These are phyloP conservation scores for Pyrocephalus nanus DNA, from an alignment of 2,797 vertebrate species.

Conservation along the genomic window DNA sequence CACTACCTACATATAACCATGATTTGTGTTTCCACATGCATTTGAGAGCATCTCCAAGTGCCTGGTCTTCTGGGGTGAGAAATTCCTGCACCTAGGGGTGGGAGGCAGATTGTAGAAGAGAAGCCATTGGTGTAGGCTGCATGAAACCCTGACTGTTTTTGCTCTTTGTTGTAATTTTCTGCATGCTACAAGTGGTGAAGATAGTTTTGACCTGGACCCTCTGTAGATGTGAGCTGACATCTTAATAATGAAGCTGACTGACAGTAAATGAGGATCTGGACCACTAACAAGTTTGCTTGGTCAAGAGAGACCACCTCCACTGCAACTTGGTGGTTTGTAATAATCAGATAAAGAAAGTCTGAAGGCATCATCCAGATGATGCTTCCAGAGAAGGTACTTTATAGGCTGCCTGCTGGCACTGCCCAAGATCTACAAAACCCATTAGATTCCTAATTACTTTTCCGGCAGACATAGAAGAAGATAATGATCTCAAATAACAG, in stretches of 20 bases:
- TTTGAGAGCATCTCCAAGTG: not conserved
- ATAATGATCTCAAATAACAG: not conserved
- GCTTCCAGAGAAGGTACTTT: not conserved
- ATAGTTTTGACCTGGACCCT: not conserved
- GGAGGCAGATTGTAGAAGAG: not conserved
- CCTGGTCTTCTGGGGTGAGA: not conserved
- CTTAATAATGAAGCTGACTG: not conserved
- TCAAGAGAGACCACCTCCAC: not conserved
- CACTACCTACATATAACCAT: accelerated
- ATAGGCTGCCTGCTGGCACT: not conserved
- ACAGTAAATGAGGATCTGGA: not conserved
- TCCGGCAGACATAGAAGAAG: not conserved
- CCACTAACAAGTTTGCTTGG: not conserved
- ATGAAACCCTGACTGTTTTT: not conserved
- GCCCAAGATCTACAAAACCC: not conserved
- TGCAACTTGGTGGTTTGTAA: not conserved
- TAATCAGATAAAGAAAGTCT: not conserved
- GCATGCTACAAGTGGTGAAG: not conserved
- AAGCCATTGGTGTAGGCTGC: not conserved
- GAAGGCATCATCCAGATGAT: not conserved
- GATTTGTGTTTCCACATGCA: not conserved
- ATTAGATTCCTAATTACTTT: not conserved
- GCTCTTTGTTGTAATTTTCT: not conserved
- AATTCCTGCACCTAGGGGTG: not conserved
- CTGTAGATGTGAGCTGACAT: not conserved